Evolutionary conservation across 2,113 vertebrate genomes (phyloP).

Genomic region (Sphyrna mokarran): DNA sequence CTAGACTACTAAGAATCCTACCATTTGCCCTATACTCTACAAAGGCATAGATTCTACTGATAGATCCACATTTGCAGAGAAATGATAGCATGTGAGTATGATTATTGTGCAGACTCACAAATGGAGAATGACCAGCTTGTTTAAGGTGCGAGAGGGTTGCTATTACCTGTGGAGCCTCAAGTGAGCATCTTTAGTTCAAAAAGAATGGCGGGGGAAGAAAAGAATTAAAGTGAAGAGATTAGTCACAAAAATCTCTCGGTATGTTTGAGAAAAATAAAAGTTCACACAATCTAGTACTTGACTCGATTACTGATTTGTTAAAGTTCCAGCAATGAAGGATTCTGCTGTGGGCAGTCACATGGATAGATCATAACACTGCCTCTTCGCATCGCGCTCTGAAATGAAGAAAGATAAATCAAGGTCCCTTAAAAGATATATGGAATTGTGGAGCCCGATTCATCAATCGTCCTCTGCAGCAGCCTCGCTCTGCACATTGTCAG

Average conservation of each 20-base stretch:
- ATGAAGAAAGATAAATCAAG: conserved; percentile 11
- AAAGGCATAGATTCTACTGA: not conserved
- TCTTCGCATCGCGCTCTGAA: not conserved
- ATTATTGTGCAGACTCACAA: not conserved
- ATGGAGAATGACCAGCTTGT: not conserved
- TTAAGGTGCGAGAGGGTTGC: not conserved
- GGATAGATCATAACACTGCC: conserved; percentile 9
- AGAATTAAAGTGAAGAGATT: not conserved
- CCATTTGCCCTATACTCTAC: no score
- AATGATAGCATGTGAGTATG: not conserved
- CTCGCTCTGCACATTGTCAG: not conserved
- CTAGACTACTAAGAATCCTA: no score
- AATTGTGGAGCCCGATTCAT: not conserved
- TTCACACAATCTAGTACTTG: not conserved
- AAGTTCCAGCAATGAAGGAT: not conserved
- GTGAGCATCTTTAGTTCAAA: not conserved
- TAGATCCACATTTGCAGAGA: not conserved
- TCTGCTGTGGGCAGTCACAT: not conserved
- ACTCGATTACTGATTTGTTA: not conserved
- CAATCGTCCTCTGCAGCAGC: not conserved
- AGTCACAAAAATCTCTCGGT: not conserved
- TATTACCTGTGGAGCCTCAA: not conserved
- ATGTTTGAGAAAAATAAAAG: not conserved
- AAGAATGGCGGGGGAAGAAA: not conserved
- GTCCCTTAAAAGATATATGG: not conserved